phyloP scores from a whole-genome alignment of 2,113 vertebrate genomes.

The Oryzias melastigma region DNA sequence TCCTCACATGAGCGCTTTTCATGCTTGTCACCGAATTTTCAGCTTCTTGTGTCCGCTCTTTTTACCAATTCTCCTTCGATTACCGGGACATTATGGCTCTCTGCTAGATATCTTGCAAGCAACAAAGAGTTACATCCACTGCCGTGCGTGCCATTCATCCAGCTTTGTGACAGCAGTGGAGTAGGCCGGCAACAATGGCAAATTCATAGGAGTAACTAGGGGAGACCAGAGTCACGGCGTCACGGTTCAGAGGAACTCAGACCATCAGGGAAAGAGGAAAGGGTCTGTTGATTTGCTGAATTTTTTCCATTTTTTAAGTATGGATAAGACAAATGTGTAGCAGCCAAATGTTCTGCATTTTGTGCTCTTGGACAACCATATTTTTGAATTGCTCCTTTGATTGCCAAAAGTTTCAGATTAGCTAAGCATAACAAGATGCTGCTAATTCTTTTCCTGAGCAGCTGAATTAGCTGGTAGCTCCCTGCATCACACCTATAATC shows the following conservation, averaged over 20 bases:
- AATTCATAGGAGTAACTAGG: conserved; percentile 86
- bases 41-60: conserved; percentile 79
- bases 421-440: conserved; percentile 59
- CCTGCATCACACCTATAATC: conserved; percentile 28
- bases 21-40: conserved; percentile 87
- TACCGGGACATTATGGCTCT: conserved; percentile 82
- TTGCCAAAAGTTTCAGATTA: conserved; percentile 16
- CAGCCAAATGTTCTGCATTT: conserved; percentile 7
- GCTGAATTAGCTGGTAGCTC: conserved; percentile 27
- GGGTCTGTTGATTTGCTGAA: conserved; percentile 28
- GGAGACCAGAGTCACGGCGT: conserved; percentile 78
- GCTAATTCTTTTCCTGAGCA: conserved; percentile 34
- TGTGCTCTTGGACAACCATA: conserved; percentile 10
- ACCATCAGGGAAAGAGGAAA: conserved; percentile 52
- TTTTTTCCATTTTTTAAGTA: conserved; percentile 12
- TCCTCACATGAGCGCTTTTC: conserved; percentile 79
- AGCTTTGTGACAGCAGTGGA: conserved; percentile 79
- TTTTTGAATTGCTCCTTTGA: conserved; percentile 15
- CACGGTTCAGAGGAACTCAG: conserved; percentile 81
- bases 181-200: conserved; percentile 84
- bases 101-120: conserved; percentile 82
- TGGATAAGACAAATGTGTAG: too few species aligned
- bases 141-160: conserved; percentile 83
- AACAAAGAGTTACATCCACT: conserved; percentile 88
- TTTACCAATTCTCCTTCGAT: conserved; percentile 85